phyloP scores from a whole-genome alignment of 2,113 vertebrate species.

The Podocnemis expansa region DNA sequence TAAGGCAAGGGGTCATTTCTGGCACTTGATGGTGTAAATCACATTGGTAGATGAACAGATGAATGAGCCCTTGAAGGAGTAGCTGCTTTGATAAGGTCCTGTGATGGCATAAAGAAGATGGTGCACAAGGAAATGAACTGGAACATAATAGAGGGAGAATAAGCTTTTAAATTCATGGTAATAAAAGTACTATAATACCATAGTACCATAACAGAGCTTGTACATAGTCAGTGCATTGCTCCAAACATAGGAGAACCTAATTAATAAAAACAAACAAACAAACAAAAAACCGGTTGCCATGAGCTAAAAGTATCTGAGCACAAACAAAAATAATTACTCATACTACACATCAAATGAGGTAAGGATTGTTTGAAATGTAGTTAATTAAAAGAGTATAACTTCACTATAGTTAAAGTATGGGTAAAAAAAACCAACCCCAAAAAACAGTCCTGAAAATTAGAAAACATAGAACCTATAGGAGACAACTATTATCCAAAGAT shows the following conservation, averaged over 20 bases:
- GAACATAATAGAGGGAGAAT: not conserved
- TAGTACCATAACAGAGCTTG: not conserved
- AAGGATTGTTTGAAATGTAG: not conserved
- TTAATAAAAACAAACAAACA: too few relatives aligned
- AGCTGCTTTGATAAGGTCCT: too few relatives aligned
- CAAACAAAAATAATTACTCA: not conserved
- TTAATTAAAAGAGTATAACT: not conserved
- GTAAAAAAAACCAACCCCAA: not conserved
- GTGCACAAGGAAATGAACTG: not conserved
- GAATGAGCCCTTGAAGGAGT: too few relatives aligned
- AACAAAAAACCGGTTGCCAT: not conserved
- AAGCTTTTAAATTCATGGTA: not conserved
- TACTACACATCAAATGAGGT: accelerated
- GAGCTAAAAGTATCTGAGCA: not conserved
- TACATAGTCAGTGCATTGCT: not conserved
- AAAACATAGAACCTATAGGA: not conserved
- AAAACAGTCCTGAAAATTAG: not conserved
- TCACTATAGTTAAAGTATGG: not conserved
- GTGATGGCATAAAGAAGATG: not conserved
- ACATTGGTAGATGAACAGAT: too few relatives aligned
- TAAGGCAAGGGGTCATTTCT: too few relatives aligned
- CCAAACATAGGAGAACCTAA: not conserved
- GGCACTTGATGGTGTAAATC: too few relatives aligned
- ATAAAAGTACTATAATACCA: not conserved
- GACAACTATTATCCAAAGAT: not conserved